phyloP scores from a whole-genome alignment of 2,888 invertebrate genomes.

The Rotaria macrura region DNA sequence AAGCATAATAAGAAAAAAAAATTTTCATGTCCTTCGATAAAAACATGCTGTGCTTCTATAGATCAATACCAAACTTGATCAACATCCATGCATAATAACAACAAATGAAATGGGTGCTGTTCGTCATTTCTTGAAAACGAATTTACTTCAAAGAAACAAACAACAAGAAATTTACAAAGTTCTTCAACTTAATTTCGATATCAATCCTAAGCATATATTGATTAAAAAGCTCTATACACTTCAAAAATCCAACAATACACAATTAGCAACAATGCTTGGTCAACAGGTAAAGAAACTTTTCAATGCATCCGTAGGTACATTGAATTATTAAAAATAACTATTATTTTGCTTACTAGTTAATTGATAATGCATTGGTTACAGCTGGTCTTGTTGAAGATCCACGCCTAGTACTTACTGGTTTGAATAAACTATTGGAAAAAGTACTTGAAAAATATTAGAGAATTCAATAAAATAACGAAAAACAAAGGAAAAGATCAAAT shows the following conservation, averaged over 20 bases:
- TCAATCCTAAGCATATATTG: slow-evolving; percentile 60
- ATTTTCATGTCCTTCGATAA: too few relatives aligned
- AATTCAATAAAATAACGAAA: neutral
- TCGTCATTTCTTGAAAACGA: slow-evolving; percentile 61
- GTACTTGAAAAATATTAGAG: slow-evolving; percentile 15
- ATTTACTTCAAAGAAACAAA: slow-evolving; percentile 25
- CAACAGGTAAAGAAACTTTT: neutral
- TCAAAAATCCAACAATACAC: neutral
- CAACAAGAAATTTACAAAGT: slow-evolving; percentile 59
- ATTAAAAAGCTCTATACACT: slow-evolving; percentile 10
- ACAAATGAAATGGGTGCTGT: slow-evolving; percentile 94
- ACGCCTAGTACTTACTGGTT: slow-evolving; percentile 66
- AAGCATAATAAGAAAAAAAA: too few relatives aligned
- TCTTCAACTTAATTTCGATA: slow-evolving; percentile 78
- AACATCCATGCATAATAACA: slow-evolving; percentile 80
- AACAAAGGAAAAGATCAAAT: neutral
- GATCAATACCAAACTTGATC: slow-evolving; percentile 70
- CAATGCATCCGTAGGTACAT: neutral
- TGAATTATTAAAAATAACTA: too few relatives aligned
- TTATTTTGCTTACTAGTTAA: slow-evolving; percentile 41
- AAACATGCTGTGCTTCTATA: slow-evolving; percentile 38
- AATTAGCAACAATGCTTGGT: slow-evolving; percentile 3
- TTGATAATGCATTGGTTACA: slow-evolving; percentile 83
- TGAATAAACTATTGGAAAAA: slow-evolving; percentile 66
- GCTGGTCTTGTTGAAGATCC: slow-evolving; percentile 87